Conservation (phyloP, 1,140 invertebrate genomes). For the Neodiprion fabricii region DNA sequence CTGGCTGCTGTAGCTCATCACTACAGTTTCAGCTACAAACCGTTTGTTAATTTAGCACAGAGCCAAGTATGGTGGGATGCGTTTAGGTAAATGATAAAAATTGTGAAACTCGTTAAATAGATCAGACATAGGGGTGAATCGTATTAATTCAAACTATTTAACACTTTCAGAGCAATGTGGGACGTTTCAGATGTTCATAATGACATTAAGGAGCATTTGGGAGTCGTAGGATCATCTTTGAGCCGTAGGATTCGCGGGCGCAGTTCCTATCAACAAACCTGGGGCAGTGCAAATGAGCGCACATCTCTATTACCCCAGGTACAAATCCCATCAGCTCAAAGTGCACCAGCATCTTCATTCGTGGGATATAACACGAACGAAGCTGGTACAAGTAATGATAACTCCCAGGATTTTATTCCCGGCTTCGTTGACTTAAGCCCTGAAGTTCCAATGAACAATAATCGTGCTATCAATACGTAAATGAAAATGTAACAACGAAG, state of each 20-base stretch:
- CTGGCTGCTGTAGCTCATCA: constrained; percentile 93
- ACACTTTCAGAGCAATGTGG: constrained; percentile 79
- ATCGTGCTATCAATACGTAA: constrained; percentile 44
- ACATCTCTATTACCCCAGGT: constrained; percentile 52
- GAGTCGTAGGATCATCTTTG: constrained; percentile 81
- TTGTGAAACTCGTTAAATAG: not conserved
- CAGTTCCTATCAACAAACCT: constrained; percentile 72
- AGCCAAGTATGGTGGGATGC: constrained; percentile 68
- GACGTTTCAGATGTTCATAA: constrained; percentile 92
- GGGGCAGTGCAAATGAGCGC: constrained; percentile 63
- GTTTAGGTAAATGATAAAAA: constrained; percentile 47
- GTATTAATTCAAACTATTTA: not conserved
- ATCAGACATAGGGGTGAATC: not conserved
- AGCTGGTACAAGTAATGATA: constrained; percentile 28
- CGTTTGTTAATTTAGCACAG: constrained; percentile 70
- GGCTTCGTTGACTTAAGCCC: constrained; percentile 32
- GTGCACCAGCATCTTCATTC: constrained; percentile 48
- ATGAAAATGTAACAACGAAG: not conserved
- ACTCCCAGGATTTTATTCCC: constrained; percentile 30
- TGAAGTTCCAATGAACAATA: constrained; percentile 37
- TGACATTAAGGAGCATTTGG: constrained; percentile 91
- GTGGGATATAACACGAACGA: constrained; percentile 45
- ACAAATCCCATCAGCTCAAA: constrained; percentile 33
- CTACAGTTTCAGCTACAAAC: constrained; percentile 92
- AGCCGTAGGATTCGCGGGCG: constrained; percentile 76